These are phyloP conservation scores for Garra rufa DNA, from an alignment of 2,113 vertebrate genomes.

Conservation along the genomic window DNA sequence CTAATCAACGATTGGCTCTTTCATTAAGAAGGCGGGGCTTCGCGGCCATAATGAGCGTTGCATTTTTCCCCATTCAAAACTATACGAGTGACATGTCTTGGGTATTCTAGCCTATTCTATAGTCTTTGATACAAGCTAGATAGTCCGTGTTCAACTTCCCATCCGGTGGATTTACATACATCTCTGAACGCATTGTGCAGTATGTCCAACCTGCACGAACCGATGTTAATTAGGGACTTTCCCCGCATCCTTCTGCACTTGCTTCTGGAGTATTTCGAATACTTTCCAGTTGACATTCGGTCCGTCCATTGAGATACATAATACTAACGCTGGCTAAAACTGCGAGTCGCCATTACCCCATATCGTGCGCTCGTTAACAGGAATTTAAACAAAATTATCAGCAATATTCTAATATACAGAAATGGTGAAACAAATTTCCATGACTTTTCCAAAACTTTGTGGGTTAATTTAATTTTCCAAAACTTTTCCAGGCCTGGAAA, in stretches of 20 bases:
- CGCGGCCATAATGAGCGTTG: no score
- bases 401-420: background rate
- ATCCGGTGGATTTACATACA: constrained; percentile 29
- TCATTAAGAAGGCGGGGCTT: no score
- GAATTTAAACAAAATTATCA: background rate
- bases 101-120: no score
- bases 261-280: constrained; percentile 18
- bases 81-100: no score
- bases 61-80: no score
- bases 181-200: constrained; percentile 32
- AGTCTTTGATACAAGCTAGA: constrained; percentile 11
- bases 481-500: constrained; percentile 4
- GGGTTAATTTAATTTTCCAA: background rate
- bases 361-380: no score
- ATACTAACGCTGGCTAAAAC: no score
- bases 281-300: constrained; percentile 38
- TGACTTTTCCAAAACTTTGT: background rate
- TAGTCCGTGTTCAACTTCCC: constrained; percentile 40
- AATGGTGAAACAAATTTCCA: background rate
- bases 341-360: no score
- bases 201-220: constrained; percentile 32
- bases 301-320: constrained; percentile 43
- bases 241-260: constrained; percentile 15
- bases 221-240: constrained; percentile 25
- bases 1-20: no score